Evolutionary conservation across 2,113 vertebrate genomes (phyloP).

Genomic region (Gymnogyps californianus): DNA sequence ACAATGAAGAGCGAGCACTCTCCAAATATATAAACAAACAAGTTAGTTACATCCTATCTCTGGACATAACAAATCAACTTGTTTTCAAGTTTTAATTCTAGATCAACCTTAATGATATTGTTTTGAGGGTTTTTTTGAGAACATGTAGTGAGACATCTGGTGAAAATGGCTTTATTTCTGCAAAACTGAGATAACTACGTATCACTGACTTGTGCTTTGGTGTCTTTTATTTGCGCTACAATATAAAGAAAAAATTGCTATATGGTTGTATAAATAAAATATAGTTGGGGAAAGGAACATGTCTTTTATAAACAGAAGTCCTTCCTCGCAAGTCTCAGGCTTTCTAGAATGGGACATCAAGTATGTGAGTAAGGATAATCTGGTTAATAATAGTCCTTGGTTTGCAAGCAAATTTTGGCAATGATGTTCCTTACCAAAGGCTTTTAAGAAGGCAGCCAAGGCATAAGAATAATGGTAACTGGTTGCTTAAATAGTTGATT

Average conservation of each 20-base stretch:
- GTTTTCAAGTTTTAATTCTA: background rate
- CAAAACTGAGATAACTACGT: background rate
- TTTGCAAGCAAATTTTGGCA: background rate
- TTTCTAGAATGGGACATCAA: background rate
- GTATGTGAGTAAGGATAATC: background rate
- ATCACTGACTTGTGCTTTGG: background rate
- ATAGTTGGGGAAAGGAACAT: background rate
- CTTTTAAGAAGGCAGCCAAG: background rate
- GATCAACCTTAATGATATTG: background rate
- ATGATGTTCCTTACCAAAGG: background rate
- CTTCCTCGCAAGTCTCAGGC: fast-evolving
- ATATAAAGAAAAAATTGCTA: background rate
- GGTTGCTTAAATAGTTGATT: background rate
- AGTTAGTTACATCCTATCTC: background rate
- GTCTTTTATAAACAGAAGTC: background rate
- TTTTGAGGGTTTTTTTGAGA: background rate
- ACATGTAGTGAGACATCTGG: background rate
- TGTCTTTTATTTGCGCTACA: background rate
- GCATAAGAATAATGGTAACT: background rate
- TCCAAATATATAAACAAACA: background rate
- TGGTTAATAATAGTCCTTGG: background rate
- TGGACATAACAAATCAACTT: background rate
- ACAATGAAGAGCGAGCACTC: background rate
- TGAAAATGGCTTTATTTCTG: background rate
- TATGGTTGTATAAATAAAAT: background rate